Conservation (phyloP, 1,140 invertebrate genomes). For the Scylla paramamosain region DNA sequence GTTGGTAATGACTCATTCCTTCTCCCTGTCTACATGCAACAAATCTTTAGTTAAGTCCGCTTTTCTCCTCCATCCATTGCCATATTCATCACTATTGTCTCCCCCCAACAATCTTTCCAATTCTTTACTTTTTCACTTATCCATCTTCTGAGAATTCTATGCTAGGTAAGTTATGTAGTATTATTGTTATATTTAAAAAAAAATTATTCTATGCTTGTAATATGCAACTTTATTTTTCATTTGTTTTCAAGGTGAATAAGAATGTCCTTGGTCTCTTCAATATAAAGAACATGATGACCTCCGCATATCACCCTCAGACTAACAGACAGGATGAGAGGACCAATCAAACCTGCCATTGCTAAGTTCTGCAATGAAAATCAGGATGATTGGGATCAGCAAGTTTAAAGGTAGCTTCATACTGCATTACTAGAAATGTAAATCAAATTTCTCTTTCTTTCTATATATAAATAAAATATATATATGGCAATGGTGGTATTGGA, state of each 20-base stretch:
- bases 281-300: not conserved
- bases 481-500: too few species aligned
- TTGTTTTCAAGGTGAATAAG: conserved; percentile 16
- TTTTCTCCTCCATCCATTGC: too few species aligned
- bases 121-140: not conserved
- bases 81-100: too few species aligned
- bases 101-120: not conserved
- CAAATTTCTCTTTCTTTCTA: not conserved
- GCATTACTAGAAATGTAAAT: not conserved
- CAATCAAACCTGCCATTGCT: not conserved
- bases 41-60: too few species aligned
- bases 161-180: not conserved
- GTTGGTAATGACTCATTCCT: too few species aligned
- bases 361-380: conserved; percentile 2
- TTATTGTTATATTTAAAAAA: not conserved
- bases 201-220: not conserved
- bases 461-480: not conserved
- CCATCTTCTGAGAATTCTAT: too few species aligned
- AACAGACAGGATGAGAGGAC: not conserved
- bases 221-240: not conserved
- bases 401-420: not conserved
- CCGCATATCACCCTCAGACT: not conserved
- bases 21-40: too few species aligned
- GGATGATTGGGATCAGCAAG: conserved; percentile 16
- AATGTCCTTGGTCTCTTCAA: not conserved